Conservation (phyloP, 2,797 vertebrate species). For the Lacerta agilis region DNA sequence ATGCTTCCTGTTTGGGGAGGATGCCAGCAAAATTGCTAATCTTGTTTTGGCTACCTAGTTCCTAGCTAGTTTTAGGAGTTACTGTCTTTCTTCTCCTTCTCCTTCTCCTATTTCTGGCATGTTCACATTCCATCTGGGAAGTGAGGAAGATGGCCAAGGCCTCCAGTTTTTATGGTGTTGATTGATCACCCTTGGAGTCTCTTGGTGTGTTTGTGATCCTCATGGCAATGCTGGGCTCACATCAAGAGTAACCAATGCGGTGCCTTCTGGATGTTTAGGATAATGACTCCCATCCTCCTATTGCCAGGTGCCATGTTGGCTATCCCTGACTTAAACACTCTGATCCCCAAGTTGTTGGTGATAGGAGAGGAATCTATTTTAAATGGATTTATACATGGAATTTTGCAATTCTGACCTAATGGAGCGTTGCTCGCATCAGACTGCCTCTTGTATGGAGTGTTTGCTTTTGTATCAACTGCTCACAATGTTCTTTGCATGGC, state of each 20-base stretch:
- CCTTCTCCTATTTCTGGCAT: not conserved
- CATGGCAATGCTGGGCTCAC: constrained; percentile 41
- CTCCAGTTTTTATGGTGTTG: constrained; percentile 4
- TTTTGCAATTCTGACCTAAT: no score
- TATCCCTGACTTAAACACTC: not conserved
- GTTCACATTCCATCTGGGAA: constrained; percentile 10
- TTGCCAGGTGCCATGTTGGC: no score
- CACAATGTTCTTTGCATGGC: no score
- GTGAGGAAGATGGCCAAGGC: not conserved
- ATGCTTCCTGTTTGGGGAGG: constrained; percentile 27
- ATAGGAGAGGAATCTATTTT: constrained; percentile 23
- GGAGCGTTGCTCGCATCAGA: no score
- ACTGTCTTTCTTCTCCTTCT: constrained; percentile 1
- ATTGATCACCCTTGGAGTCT: constrained; percentile 21
- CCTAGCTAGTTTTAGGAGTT: not conserved
- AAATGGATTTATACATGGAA: no score
- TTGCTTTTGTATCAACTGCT: no score
- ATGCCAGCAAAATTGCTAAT: constrained; percentile 35
- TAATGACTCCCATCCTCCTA: no score
- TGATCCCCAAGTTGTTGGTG: constrained; percentile 45
- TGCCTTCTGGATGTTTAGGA: not conserved
- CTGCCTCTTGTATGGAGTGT: no score
- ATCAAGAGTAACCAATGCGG: no score
- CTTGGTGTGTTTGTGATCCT: constrained; percentile 58
- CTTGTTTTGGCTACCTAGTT: constrained; percentile 15